These are phyloP conservation scores for Caerostris extrusa DNA, from an alignment of 1,140 invertebrate genomes.

Conservation along the genomic window DNA sequence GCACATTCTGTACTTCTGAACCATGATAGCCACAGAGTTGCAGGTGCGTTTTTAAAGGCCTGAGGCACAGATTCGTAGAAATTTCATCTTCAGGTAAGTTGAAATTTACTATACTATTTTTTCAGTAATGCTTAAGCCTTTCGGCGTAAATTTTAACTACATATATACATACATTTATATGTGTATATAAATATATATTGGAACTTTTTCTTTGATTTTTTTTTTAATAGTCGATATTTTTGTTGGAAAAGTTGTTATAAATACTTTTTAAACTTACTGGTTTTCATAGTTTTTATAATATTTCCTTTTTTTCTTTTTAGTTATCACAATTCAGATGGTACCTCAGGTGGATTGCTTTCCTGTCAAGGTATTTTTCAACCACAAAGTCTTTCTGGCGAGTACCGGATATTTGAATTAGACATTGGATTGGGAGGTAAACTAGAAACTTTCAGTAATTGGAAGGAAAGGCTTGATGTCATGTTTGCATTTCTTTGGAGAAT, in stretches of 20 bases:
- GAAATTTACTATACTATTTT: not conserved
- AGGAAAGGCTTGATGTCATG: not conserved
- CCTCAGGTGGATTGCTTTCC: not conserved
- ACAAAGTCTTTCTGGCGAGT: not conserved
- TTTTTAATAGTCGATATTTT: not conserved
- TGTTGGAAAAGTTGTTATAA: not conserved
- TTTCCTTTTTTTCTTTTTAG: conserved; percentile 22
- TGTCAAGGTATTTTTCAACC: conserved; percentile 12
- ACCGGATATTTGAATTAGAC: not conserved
- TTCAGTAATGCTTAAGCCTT: not conserved
- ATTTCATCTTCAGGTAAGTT: not conserved
- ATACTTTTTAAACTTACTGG: not conserved
- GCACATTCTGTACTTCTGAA: not conserved
- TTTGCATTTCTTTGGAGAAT: not conserved
- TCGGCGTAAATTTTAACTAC: not conserved
- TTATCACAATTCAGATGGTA: not conserved
- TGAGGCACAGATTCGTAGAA: not conserved
- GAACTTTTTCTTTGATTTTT: not conserved
- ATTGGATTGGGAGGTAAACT: not conserved
- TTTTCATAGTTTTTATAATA: not conserved
- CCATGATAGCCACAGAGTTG: too few relatives aligned
- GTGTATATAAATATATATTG: too few relatives aligned
- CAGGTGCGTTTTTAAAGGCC: not conserved
- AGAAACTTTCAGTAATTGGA: not conserved
- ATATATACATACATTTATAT: too few relatives aligned